phyloP scores from a whole-genome alignment of 1,140 invertebrate genomes.

The Globodera rostochiensis region DNA sequence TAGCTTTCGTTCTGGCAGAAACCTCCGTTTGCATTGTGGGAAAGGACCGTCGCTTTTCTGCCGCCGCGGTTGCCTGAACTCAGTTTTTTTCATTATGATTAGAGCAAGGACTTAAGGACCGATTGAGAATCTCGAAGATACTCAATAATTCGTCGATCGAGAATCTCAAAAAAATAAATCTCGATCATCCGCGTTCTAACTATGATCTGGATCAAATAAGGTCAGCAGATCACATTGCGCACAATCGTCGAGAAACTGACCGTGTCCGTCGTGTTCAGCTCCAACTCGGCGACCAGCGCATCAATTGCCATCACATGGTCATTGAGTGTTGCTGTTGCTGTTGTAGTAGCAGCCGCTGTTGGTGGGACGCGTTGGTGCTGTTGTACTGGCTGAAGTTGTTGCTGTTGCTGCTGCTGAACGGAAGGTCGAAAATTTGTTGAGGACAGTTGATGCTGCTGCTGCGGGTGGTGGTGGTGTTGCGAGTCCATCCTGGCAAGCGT shows the following conservation, averaged over 20 bases:
- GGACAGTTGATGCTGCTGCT: background rate
- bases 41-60: slow-evolving; percentile 58
- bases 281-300: slow-evolving; percentile 59
- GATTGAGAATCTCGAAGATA: too few species aligned
- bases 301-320: slow-evolving; percentile 59
- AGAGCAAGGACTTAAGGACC: too few species aligned
- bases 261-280: slow-evolving; percentile 59
- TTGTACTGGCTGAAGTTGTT: background rate
- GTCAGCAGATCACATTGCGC: background rate
- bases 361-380: background rate
- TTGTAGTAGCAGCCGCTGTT: background rate
- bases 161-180: too few species aligned
- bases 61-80: background rate
- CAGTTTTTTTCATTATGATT: too few species aligned
- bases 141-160: too few species aligned
- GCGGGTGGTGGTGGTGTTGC: background rate
- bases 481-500: slow-evolving; percentile 6
- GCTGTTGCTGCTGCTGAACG: background rate
- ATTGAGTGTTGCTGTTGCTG: slow-evolving; percentile 24
- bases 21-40: slow-evolving; percentile 47
- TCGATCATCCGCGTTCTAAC: too few species aligned
- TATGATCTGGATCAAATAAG: too few species aligned
- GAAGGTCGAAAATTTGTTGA: background rate
- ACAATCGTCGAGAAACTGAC: background rate
- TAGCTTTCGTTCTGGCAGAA: slow-evolving; percentile 15